Evolutionary conservation across 2,888 invertebrate species (phyloP), one percentile per base, ranked within the genome.

Genomic region (Tenthredo notha): DNA sequence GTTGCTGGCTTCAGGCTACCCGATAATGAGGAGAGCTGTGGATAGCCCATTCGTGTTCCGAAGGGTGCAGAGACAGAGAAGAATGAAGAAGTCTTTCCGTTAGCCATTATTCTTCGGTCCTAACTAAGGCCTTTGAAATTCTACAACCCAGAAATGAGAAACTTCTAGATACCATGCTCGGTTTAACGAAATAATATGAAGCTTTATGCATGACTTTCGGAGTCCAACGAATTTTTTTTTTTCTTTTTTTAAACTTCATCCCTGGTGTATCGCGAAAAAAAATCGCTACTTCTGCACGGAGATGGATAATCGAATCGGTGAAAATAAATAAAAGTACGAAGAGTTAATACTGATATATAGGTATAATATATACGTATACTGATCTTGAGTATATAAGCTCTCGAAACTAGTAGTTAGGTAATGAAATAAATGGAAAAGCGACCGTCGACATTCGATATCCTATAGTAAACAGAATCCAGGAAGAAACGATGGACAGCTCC

Each of bases 401-500:
- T 67, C 6, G 33, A 67, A 67, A 67, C 33, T 33, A 67, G 67
- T 67, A 67, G 67, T 2, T 67, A 33, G 67, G 33, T 84, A 84
- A 85, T 85, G 85, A 74, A 74, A 84, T 72, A 85, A 85, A 85
- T 84, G 85, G 74, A 12, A 21, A 67, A 50, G 58, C 12, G 70
- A 33, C 9, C 54, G 37, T 67, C 58, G 83, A 84, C 72, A 84
- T 58, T 29, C 43, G 74, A 85, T 82, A 85, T 83, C 18, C 65
- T 50, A 61, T 47, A 43, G 84, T 61, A 47, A 84, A 85, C 74
- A 85, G 25, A 29, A 21, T 43, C 47, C 29, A 67, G 21, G 83
- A 72, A 74, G 65, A 84, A 85, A 84, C 84, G 83, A 84, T 78
- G 21, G 74, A 84, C 78, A 61, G 67, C 43, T 67, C 67, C 29